Percentiles rank a stretch among this genome's conserved stretches.
phyloP scores from a whole-genome alignment of 2,888 invertebrate genomes.

The Hypomecis atomaria region DNA sequence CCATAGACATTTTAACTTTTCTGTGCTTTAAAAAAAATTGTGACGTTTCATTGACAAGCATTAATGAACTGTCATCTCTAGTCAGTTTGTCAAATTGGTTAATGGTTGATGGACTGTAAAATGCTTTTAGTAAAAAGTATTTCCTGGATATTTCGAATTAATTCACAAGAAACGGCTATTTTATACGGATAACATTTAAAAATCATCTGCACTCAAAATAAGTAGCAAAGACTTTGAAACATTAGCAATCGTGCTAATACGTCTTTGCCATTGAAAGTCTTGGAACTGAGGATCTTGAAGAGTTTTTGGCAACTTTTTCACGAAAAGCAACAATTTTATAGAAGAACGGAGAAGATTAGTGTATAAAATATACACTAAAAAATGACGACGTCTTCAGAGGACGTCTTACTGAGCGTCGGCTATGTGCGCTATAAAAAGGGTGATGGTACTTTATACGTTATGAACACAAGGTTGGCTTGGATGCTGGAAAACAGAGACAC shows the following conservation, averaged over 20 bases:
- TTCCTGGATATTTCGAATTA: conserved; percentile 59
- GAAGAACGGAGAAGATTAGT: conserved; percentile 10
- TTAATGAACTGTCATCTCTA: conserved; percentile 2
- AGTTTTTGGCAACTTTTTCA: conserved; percentile 46
- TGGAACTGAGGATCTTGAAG: conserved; percentile 36
- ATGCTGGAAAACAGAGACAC: conserved; percentile 97
- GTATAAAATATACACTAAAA: conserved; percentile 42
- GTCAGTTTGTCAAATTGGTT: conserved; percentile 69
- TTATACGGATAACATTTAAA: conserved; percentile 29
- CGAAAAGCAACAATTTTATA: conserved; percentile 27
- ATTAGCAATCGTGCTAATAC: conserved; percentile 4
- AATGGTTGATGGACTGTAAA: conserved; percentile 71
- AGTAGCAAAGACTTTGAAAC: conserved; percentile 13
- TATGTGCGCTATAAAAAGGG: conserved; percentile 98
- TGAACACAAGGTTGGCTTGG: conserved; percentile 98
- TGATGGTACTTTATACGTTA: conserved; percentile 97
- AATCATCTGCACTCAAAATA: conserved; percentile 9
- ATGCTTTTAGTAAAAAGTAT: conserved; percentile 67
- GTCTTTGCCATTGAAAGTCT: conserved; percentile 8
- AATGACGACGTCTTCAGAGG: conserved; percentile 96
- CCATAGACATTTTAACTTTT: background rate
- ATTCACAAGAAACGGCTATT: conserved; percentile 48
- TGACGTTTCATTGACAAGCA: background rate
- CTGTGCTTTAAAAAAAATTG: background rate
- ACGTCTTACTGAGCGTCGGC: conserved; percentile 96